Base-by-base conservation (phyloP, 2,888 invertebrate species). In the Drosophila pegasa region DNA sequence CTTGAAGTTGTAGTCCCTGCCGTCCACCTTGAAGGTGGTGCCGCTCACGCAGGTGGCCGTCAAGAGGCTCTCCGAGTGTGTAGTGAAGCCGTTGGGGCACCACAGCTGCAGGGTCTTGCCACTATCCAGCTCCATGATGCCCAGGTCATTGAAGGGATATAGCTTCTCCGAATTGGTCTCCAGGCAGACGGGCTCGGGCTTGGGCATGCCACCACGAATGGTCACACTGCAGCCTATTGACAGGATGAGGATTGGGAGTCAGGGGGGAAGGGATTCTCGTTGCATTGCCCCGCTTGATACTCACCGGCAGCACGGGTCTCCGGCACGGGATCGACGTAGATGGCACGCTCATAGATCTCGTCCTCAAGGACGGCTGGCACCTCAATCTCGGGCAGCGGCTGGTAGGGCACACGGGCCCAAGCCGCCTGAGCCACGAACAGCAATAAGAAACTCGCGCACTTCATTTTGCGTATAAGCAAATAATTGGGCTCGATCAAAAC, bases 141-240 rank as follows among this genome's bases (percentile, higher is more conserved):
- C 91, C 4, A 68, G 41, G 33, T 80, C 66, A 3, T 80, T 76
- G 59, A 90, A 92, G 16, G 89, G 82, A 62, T 91, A 81, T 18
- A 92, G 77, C 1, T 78, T 75, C n/a, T 75, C 78, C 12, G 90
- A 87, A 6, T 93, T 90, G 2, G 93, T 90, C 60, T 90, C 91
- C 7, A 95, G 78, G 68, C 94, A 93, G 18, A 95, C 92, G 0
- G 95, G 94, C 81, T 95, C 94, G 0, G 94, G 95, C 47, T 94
- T 75, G 7, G 75, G 85, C 29, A 91, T 63, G n/a, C 81, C 84
- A 63, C 85, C 71, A n/a, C 86, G 81, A 54, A 91, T 80, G 9
- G 75, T 75, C 16, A 91, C 78, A 48, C 60, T 79, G 61, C 91
- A 90, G 16, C 55, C 90, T 90, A 22, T 14, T 25, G 1, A 7